phyloP scores from a whole-genome alignment of 2,797 vertebrate species.

The Labroides dimidiatus region DNA sequence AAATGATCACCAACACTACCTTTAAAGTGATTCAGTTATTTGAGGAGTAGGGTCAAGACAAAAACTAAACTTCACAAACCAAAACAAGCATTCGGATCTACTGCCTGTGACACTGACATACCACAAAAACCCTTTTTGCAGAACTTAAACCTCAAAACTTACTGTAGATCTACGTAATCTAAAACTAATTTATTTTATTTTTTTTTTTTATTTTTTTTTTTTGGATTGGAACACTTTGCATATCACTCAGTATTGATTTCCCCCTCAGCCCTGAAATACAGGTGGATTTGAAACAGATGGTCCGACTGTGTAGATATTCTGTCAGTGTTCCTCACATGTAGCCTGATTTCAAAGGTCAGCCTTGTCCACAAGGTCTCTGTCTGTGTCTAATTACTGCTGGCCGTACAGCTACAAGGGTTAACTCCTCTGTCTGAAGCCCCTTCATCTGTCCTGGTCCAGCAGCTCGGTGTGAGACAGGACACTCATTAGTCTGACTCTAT shows the following conservation, averaged over 20 bases:
- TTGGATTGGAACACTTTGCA: too few relatives aligned
- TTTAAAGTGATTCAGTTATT: too few relatives aligned
- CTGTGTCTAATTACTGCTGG: conserved; percentile 52
- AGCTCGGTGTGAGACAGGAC: conserved; percentile 29
- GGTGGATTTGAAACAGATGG: neutral
- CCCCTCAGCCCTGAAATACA: neutral
- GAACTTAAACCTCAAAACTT: too few relatives aligned
- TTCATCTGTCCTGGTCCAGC: conserved; percentile 47
- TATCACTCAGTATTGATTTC: neutral
- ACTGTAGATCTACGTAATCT: too few relatives aligned
- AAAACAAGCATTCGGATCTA: too few relatives aligned
- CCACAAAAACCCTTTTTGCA: too few relatives aligned
- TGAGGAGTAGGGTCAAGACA: too few relatives aligned
- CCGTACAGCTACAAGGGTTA: conserved; percentile 20
- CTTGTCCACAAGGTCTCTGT: conserved; percentile 32
- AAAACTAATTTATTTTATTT: too few relatives aligned
- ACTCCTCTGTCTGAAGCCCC: conserved; percentile 26
- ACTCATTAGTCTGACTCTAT: conserved; percentile 56
- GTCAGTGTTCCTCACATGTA: conserved; percentile 16
- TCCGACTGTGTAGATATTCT: neutral
- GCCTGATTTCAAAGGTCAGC: conserved; percentile 44
- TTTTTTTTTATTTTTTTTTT: too few relatives aligned
- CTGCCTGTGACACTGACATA: too few relatives aligned
- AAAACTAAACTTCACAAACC: too few relatives aligned
- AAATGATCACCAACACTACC: too few relatives aligned